Percentiles rank a stretch among this genome's conserved stretches.
phyloP scores from a whole-genome alignment of 2,888 invertebrate genomes.

The Ganaspis brasiliensis region DNA sequence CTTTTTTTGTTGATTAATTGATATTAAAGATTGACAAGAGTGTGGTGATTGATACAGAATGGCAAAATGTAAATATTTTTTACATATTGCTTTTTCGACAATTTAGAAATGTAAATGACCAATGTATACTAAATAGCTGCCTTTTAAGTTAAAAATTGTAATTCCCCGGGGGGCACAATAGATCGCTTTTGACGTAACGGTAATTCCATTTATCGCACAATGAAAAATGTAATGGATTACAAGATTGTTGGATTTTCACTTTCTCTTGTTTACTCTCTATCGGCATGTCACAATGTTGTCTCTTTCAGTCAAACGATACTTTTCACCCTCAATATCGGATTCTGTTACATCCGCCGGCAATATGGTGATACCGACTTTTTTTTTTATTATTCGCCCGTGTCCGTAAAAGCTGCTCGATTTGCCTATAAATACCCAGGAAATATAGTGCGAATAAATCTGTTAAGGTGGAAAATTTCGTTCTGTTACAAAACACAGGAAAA shows the following conservation, averaged over 20 bases:
- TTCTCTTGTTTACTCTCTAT: constrained; percentile 30
- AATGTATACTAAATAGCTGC: not conserved
- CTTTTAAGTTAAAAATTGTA: not conserved
- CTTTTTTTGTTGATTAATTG: too few species aligned
- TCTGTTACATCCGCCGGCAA: constrained; percentile 42
- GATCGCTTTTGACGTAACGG: constrained; percentile 30
- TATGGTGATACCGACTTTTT: constrained; percentile 38
- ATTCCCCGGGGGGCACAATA: not conserved
- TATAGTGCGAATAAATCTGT: constrained; percentile 56
- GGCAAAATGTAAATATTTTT: not conserved
- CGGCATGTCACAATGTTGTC: constrained; percentile 36
- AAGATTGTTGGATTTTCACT: constrained; percentile 24
- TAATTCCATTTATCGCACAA: not conserved
- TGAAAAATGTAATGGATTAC: constrained; percentile 14
- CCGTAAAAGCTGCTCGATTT: constrained; percentile 55
- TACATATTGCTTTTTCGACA: not conserved
- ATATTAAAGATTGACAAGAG: too few species aligned
- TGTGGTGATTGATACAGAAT: too few species aligned
- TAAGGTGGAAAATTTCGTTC: not conserved
- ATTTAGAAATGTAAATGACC: constrained; percentile 16
- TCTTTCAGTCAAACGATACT: constrained; percentile 33
- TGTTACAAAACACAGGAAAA: not conserved
- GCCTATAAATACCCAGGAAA: constrained; percentile 64
- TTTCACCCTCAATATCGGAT: constrained; percentile 17
- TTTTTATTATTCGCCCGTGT: constrained; percentile 44